Base-by-base conservation (phyloP, 2,888 invertebrate genomes). In the Lasiommata megera region DNA sequence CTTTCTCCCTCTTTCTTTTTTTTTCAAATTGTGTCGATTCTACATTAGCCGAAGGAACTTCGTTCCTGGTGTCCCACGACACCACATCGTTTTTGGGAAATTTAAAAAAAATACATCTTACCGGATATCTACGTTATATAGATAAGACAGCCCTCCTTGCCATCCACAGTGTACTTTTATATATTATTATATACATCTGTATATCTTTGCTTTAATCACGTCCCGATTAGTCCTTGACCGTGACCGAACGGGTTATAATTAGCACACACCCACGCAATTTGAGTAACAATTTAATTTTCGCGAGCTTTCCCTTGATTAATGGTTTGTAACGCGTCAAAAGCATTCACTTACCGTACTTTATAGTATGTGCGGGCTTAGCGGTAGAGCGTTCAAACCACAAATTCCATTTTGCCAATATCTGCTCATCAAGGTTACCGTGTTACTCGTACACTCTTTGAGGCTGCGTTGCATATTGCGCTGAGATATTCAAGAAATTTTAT, bases 321-420 rank as follows among this genome's bases (percentile, higher is more conserved):
- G 29, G 41, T 11, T 17, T 41, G 41, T 52, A 41, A 31, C 41
- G 31, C 40, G 41, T 52, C 52, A 52, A 52, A 52, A 52, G 52
- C 52, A 52, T 52, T 52, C 52, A 52, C 40, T 52, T 40, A 17
- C 23, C 29, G 23, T 37, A 50, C 38, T 51, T 38, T 29, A 28
- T 28, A 28, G 41, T 17, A 40, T 17, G 38, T 28, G 50, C 29
- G 40, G 51, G 51, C 12, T 29, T 1, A 8, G 14, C 8, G 40
- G 40, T 29, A 6, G 23, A 38, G 16, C 29, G 52, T 31, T 52
- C 3, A 31, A 52, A 52, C 52, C 52, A 41, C 40, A 52, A 52
- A 52, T 52, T 52, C 52, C 52, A 18, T 52, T 52, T 52, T 52
- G 41, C 17, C 52, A 52, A 52, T 52, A 52, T 52, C 41, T 52